Percentiles rank a stretch among this genome's conserved stretches.
Evolutionary conservation across 53 echinoderm and acorn worm genomes (phyloP).

Genomic region (Arbacia lixula): DNA sequence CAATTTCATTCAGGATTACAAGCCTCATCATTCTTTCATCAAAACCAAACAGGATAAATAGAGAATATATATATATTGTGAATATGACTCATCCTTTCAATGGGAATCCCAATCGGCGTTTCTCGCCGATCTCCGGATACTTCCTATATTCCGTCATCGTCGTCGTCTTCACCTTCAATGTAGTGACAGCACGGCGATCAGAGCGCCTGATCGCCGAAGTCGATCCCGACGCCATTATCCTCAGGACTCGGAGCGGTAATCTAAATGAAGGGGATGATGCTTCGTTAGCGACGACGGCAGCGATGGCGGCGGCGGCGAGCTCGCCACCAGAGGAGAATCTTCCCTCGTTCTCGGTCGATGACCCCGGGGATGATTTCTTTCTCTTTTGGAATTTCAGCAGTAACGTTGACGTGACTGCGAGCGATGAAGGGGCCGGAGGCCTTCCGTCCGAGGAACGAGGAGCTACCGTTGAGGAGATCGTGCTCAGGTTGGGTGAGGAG

Average conservation of each 20-base stretch:
- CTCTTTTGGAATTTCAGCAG: conserved; percentile 38
- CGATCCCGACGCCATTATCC: conserved; percentile 36
- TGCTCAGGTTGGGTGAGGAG: conserved; percentile 8
- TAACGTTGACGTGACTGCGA: not conserved
- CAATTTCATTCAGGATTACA: conserved; percentile 17
- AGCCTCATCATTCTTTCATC: conserved; percentile 19
- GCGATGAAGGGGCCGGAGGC: not conserved
- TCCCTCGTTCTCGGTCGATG: conserved; percentile 12
- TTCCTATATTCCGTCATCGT: conserved; percentile 9
- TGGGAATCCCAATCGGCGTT: not conserved
- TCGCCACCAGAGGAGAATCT: not conserved
- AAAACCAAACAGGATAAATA: not conserved
- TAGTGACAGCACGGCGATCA: conserved; percentile 2
- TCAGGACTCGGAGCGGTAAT: not conserved
- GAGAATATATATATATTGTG: no score
- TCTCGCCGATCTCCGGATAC: conserved; percentile 59
- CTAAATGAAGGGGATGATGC: not conserved
- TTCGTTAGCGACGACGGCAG: not conserved
- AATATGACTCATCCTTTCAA: conserved; percentile 16
- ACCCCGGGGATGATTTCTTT: conserved; percentile 3
- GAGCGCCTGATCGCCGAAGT: conserved; percentile 45
- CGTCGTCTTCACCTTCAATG: conserved; percentile 1
- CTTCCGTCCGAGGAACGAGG: not conserved
- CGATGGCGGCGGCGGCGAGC: not conserved
- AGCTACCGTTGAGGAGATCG: conserved; percentile 17